phyloP scores from a whole-genome alignment of 1,140 invertebrate species.

The Drosophila rhopaloa region DNA sequence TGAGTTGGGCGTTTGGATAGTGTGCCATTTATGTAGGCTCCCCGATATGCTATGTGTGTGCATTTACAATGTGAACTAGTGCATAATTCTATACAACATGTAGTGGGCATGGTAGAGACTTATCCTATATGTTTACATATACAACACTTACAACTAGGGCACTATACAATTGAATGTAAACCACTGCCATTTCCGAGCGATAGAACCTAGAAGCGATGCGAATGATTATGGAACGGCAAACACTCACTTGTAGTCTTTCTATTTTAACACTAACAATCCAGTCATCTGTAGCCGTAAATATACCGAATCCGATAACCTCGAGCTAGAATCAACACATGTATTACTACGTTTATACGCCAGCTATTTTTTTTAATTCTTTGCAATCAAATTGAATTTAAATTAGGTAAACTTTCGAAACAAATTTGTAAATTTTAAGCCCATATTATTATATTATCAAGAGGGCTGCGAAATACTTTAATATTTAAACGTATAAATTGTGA shows the following conservation, averaged over 20 bases:
- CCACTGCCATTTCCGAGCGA: conserved; percentile 77
- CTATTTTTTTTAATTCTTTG: not conserved
- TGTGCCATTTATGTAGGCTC: conserved; percentile 43
- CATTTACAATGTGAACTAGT: conserved; percentile 78
- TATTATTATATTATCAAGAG: not conserved
- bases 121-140: conserved; percentile 33
- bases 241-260: conserved; percentile 20
- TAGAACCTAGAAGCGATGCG: conserved; percentile 16
- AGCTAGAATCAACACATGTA: conserved; percentile 2
- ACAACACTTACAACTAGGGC: conserved; percentile 58
- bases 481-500: no score
- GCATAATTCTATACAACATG: conserved; percentile 63
- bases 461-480: not conserved
- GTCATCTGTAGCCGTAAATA: conserved; percentile 5
- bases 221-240: conserved; percentile 9
- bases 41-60: conserved; percentile 59
- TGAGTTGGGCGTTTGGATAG: conserved; percentile 33
- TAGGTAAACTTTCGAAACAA: not conserved
- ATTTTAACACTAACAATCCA: conserved; percentile 12
- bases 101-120: conserved; percentile 55
- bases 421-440: no score
- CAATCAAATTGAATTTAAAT: not conserved
- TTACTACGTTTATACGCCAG: conserved; percentile 12
- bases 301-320: conserved; percentile 5
- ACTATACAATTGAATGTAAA: conserved; percentile 74